These are phyloP conservation scores for Sclerurus mexicanus DNA, from an alignment of 2,113 vertebrate species.

Conservation along the genomic window DNA sequence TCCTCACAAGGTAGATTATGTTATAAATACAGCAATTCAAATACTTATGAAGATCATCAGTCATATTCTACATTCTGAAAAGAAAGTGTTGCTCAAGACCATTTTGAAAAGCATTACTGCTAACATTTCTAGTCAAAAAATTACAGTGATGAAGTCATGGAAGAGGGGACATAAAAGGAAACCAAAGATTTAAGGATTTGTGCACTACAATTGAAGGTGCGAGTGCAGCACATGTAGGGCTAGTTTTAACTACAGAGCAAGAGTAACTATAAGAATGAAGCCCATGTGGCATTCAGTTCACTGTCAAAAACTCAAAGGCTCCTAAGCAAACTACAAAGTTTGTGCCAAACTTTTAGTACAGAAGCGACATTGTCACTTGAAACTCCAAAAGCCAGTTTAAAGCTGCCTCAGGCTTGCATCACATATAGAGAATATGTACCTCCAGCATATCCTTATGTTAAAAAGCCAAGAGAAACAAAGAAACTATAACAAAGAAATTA, in stretches of 20 bases:
- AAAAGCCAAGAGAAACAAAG: neutral
- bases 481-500: neutral
- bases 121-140: neutral
- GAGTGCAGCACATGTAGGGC: neutral
- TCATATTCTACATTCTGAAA: neutral
- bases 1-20: neutral
- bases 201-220: neutral
- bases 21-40: neutral
- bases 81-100: neutral
- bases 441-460: neutral
- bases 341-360: neutral
- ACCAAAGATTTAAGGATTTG: neutral
- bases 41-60: neutral
- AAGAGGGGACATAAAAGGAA: neutral
- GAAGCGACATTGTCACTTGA: neutral
- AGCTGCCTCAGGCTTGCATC: neutral
- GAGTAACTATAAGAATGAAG: neutral
- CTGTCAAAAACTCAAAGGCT: neutral
- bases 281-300: neutral
- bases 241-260: neutral
- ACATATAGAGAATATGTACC: neutral
- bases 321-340: neutral
- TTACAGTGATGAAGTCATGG: neutral
- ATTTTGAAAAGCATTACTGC: neutral
- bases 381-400: neutral